Evolutionary conservation across 2,113 vertebrate genomes (phyloP).

Genomic region (Chaetops frenatus): DNA sequence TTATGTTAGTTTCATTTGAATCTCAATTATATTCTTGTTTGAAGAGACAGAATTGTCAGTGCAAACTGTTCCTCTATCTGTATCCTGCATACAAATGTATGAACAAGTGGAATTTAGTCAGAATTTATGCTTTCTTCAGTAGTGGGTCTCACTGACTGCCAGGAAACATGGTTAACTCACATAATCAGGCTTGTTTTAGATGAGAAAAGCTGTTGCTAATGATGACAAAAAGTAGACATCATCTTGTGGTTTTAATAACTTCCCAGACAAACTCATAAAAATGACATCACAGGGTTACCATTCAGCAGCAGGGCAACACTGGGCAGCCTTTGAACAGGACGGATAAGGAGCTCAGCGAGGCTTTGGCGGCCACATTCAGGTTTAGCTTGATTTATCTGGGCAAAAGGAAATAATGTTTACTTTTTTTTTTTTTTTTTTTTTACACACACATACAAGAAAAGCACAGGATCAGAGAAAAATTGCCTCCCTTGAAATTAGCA

Average conservation of each 20-base stretch:
- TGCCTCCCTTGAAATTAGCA: neutral
- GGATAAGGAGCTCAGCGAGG: conserved; percentile 91
- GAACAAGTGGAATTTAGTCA: neutral
- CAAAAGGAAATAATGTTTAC: neutral
- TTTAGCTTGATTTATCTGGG: conserved; percentile 93
- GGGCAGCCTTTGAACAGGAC: conserved; percentile 94
- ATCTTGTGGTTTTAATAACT: neutral
- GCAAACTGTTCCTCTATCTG: neutral
- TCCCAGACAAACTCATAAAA: neutral
- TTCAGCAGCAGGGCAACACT: conserved; percentile 93
- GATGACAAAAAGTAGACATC: neutral
- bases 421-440: neutral
- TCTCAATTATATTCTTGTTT: neutral
- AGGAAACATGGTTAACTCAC: neutral
- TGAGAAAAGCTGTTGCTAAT: neutral
- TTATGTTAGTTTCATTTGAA: neutral
- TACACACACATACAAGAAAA: neutral
- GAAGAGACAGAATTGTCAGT: neutral
- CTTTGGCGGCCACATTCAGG: conserved; percentile 95
- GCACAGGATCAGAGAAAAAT: neutral
- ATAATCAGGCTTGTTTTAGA: neutral
- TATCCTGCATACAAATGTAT: neutral
- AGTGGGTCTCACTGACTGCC: neutral
- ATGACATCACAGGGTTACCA: conserved; percentile 68
- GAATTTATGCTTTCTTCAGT: neutral